Evolutionary conservation across 1,140 invertebrate species (phyloP).

Genomic region (Saccostrea echinata): DNA sequence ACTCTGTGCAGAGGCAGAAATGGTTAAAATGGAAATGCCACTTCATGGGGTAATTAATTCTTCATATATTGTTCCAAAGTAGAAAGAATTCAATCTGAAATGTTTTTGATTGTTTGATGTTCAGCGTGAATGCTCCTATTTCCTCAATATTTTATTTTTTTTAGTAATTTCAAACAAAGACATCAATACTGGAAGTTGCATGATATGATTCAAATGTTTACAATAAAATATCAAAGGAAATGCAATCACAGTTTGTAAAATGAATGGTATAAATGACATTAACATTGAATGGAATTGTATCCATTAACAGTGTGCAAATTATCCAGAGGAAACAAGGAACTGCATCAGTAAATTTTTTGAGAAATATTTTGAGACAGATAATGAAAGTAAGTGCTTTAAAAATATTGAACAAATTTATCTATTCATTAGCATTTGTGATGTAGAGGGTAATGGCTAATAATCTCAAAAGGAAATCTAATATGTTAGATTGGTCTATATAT

Average conservation of each 20-base stretch:
- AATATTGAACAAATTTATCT: background rate
- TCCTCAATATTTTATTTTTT: too few species aligned
- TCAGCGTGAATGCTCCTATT: background rate
- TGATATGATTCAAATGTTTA: too few species aligned
- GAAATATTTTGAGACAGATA: conserved; percentile 69
- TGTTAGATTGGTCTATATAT: background rate
- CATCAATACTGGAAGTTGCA: too few species aligned
- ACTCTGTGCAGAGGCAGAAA: conserved; percentile 78
- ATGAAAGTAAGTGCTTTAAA: conserved; percentile 66
- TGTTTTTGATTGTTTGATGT: background rate
- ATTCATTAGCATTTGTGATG: too few species aligned
- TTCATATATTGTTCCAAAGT: background rate
- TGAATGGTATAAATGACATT: background rate
- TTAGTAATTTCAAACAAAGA: too few species aligned
- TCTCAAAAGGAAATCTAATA: background rate
- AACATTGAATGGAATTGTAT: background rate
- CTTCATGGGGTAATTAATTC: conserved; percentile 70
- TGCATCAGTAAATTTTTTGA: conserved; percentile 55
- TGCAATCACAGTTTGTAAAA: too few species aligned
- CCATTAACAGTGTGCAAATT: conserved; percentile 65
- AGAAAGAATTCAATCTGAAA: background rate
- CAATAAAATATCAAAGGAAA: too few species aligned
- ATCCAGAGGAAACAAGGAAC: conserved; percentile 46
- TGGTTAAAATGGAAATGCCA: conserved; percentile 77
- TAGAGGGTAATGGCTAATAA: background rate